Evolutionary conservation across 2,888 invertebrate genomes (phyloP).

Genomic region (Pseudococcus jackbeardsleyi): DNA sequence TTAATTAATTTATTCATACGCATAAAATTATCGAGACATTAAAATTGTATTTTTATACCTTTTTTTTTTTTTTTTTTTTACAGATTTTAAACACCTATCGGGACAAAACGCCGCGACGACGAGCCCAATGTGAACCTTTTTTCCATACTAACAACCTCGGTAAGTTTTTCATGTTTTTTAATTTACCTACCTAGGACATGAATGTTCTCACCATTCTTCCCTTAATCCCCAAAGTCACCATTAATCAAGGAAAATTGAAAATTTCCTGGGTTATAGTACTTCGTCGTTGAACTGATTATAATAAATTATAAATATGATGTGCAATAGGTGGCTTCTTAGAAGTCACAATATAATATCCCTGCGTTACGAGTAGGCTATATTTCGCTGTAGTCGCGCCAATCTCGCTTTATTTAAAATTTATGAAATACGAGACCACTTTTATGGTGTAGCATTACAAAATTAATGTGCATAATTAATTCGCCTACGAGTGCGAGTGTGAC

Average conservation of each 20-base stretch:
- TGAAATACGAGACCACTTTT: slow-evolving; percentile 22
- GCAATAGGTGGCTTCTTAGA: slow-evolving; percentile 13
- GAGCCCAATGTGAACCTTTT: slow-evolving; percentile 31
- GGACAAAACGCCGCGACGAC: slow-evolving; percentile 25
- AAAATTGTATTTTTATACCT: not conserved
- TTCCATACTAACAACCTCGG: slow-evolving; percentile 24
- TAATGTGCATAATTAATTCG: slow-evolving; percentile 40
- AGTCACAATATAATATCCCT: not conserved
- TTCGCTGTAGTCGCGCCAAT: not conserved
- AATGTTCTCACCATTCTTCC: not conserved
- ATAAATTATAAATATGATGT: slow-evolving; percentile 24
- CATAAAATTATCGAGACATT: too few species aligned
- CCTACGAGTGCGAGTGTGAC: not conserved
- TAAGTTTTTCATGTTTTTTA: not conserved
- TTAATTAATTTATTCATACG: too few species aligned
- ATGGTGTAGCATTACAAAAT: slow-evolving; percentile 16
- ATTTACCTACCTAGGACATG: not conserved
- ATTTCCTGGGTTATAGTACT: not conserved
- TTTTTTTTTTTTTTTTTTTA: not conserved
- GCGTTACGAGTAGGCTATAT: not conserved
- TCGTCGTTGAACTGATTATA: not conserved
- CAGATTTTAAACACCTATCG: slow-evolving; percentile 16
- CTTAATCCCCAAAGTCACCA: not conserved
- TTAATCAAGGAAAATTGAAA: slow-evolving; percentile 32
- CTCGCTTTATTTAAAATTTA: slow-evolving; percentile 14